Percentiles rank a stretch among this genome's conserved stretches.
phyloP scores from a whole-genome alignment of 2,888 invertebrate genomes.

The Tubiluchus corallicola region DNA sequence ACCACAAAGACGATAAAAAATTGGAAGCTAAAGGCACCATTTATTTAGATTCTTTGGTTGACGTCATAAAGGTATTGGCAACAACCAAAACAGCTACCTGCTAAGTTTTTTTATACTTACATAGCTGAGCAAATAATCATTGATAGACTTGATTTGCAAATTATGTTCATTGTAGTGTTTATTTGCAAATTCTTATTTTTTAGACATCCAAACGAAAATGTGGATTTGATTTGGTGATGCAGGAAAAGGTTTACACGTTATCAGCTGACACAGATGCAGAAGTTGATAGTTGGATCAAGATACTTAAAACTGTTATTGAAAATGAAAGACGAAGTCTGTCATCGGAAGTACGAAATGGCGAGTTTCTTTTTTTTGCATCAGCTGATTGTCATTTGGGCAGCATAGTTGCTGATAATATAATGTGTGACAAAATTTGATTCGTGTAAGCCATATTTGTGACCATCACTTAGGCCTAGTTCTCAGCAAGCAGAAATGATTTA shows the following conservation, averaged over 20 bases:
- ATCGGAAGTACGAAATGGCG: slow-evolving; percentile 10
- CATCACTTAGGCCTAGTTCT: no score
- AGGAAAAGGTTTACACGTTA: slow-evolving; percentile 61
- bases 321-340: slow-evolving; percentile 43
- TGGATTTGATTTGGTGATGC: slow-evolving; percentile 74
- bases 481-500: no score
- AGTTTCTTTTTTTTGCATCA: not conserved
- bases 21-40: slow-evolving; percentile 75
- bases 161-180: slow-evolving; percentile 4
- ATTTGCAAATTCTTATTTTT: slow-evolving; percentile 8
- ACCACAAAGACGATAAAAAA: slow-evolving; percentile 82
- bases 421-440: not conserved
- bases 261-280: slow-evolving; percentile 71
- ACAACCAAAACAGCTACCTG: slow-evolving; percentile 9
- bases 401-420: slow-evolving; percentile 9
- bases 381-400: slow-evolving; percentile 8
- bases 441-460: not conserved
- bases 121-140: not conserved
- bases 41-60: slow-evolving; percentile 80
- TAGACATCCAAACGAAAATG: slow-evolving; percentile 59
- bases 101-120: slow-evolving; percentile 26
- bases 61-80: slow-evolving; percentile 46
- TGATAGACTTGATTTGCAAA: not conserved
- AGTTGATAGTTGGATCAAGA: slow-evolving; percentile 59
- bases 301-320: slow-evolving; percentile 62